These are phyloP conservation scores for Penaeus vannamei DNA, from an alignment of 1,140 invertebrate genomes.

Conservation along the genomic window DNA sequence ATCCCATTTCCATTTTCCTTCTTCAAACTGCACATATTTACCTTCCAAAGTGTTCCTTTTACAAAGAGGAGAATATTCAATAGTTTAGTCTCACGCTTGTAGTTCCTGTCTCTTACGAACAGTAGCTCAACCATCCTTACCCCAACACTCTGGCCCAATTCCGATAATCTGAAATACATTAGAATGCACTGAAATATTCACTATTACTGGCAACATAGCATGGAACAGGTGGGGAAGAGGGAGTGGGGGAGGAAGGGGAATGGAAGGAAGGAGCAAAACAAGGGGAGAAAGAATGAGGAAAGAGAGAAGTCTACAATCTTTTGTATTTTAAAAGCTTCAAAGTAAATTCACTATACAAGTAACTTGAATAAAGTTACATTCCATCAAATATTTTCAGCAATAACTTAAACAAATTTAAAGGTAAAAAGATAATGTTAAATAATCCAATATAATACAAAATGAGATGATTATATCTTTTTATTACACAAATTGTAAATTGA, in stretches of 20 bases:
- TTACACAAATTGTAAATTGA: not conserved
- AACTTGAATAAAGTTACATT: not conserved
- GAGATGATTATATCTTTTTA: conserved; percentile 39
- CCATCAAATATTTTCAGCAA: not conserved
- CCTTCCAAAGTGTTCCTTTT: conserved; percentile 97
- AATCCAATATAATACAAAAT: not conserved
- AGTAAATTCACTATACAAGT: too few species aligned
- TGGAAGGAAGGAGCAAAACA: too few species aligned
- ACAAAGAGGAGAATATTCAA: conserved; percentile 96
- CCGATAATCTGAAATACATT: conserved; percentile 81
- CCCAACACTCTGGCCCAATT: conserved; percentile 96
- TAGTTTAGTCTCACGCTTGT: conserved; percentile 95
- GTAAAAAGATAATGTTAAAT: too few species aligned
- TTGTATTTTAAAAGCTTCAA: too few species aligned
- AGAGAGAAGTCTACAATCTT: too few species aligned
- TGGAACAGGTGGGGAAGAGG: not conserved
- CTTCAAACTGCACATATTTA: conserved; percentile 71
- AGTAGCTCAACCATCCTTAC: conserved; percentile 93
- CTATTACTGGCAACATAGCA: too few species aligned
- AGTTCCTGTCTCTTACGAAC: conserved; percentile 92
- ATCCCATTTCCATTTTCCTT: not conserved
- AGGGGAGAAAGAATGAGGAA: too few species aligned
- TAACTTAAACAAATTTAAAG: not conserved
- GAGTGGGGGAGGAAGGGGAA: too few species aligned
- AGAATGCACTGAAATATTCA: conserved; percentile 32